Base-by-base conservation (phyloP, 2,888 invertebrate genomes). In the Temnothorax ravouxi region DNA sequence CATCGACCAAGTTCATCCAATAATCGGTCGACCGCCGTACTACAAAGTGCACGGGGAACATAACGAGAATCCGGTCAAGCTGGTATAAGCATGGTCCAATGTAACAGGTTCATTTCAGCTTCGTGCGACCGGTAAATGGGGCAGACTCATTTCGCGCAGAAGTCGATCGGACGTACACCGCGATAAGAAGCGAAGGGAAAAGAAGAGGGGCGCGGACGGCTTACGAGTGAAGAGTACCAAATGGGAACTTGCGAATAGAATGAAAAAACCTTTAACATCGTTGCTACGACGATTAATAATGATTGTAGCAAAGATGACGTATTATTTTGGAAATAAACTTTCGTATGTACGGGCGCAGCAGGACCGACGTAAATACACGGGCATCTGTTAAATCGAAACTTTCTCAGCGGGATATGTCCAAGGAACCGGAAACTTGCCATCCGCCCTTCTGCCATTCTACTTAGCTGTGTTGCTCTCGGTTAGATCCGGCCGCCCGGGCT, bases 341-440 rank as follows among this genome's bases (percentile, higher is more conserved):
- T 62, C 18, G 62, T 64, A 75, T 56, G 61, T 64, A 75, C 61
- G 61, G 71, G 34, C 34, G 15, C 18, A 44, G 38, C n/a, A n/a
- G 4, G 34, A 71, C 21, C 44, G 21, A n/a, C 5, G 18, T 59
- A 74, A 66, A 77, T 66, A 29, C 8, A 67, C 52, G 77, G 64
- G 66, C 89, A 79, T 84, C 89, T 87, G 86, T 59, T 90, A 86
- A 89, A 89, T 90, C 90, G 85, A 89, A 89, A 90, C 90, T 89
- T 90, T 90, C 89, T 84, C 89, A 86, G 50, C 84, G 85, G 86
- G 86, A 89, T 89, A 74, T 84, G 88, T 88, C 85, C 91, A 88
- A 89, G 89, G 88, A 88, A 87, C 88, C 87, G 88, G 88, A 90
- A 91, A 88, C 86, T 86, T 71, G 54, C 47, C 61, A 59, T 84